phyloP scores from a whole-genome alignment of 2,113 vertebrate genomes.

The Salvelinus fontinalis region DNA sequence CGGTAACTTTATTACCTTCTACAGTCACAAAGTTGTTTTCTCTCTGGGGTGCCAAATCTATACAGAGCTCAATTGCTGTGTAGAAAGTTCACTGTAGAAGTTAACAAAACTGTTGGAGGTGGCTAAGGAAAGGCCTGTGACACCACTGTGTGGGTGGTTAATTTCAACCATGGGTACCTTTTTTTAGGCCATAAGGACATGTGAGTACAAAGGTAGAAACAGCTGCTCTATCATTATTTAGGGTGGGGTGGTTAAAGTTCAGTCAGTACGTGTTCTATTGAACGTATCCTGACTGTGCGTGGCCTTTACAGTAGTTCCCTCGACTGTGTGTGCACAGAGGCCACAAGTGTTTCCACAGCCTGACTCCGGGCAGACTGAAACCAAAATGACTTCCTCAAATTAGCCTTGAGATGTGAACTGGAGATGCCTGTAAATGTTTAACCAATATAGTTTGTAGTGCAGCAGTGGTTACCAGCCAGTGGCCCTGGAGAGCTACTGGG shows the following conservation, averaged over 20 bases:
- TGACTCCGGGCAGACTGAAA: background rate
- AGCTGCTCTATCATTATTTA: conserved; percentile 9
- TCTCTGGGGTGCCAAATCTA: background rate
- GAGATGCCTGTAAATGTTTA: background rate
- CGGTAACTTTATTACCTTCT: background rate
- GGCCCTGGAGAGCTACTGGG: background rate
- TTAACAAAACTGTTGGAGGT: background rate
- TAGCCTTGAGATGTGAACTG: background rate
- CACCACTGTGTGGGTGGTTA: conserved; percentile 6
- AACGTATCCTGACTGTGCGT: background rate
- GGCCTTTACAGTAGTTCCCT: background rate
- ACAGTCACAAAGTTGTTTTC: background rate
- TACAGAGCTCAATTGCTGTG: background rate
- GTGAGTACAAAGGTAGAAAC: background rate
- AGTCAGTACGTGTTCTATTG: background rate
- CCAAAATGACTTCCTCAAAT: conserved; percentile 7
- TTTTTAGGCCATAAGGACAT: background rate
- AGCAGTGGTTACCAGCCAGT: too few species aligned
- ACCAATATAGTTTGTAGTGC: too few species aligned
- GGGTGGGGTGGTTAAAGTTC: background rate
- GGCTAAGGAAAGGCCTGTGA: background rate
- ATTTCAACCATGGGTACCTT: conserved; percentile 5
- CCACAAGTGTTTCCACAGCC: background rate
- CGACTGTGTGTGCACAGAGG: background rate
- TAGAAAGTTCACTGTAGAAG: background rate